Evolutionary conservation across 2,888 invertebrate genomes (phyloP).

Genomic region (Perizoma flavofasciatum): DNA sequence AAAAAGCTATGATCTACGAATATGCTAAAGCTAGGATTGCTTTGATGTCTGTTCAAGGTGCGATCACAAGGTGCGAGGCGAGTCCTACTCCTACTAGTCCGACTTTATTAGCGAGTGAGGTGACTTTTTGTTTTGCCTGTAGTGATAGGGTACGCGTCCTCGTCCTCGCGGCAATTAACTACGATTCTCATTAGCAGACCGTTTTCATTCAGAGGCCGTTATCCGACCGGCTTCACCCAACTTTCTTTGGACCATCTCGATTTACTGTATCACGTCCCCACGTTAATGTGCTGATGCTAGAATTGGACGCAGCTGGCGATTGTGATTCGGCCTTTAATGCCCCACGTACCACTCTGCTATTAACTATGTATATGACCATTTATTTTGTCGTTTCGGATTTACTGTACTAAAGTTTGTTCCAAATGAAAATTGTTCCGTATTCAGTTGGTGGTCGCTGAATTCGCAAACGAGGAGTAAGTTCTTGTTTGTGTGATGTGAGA

Average conservation of each 20-base stretch:
- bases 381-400: slow-evolving; percentile 38
- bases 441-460: slow-evolving; percentile 24
- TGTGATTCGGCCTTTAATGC: slow-evolving; percentile 53
- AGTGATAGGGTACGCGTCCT: slow-evolving; percentile 42
- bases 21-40: neutral
- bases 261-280: slow-evolving; percentile 56
- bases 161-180: slow-evolving; percentile 68
- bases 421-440: slow-evolving; percentile 40
- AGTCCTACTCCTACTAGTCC: too few relatives aligned
- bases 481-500: slow-evolving; percentile 20
- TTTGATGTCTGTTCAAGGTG: too few relatives aligned
- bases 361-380: slow-evolving; percentile 51
- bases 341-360: slow-evolving; percentile 46
- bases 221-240: slow-evolving; percentile 58
- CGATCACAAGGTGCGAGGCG: too few relatives aligned
- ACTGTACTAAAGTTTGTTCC: slow-evolving; percentile 33
- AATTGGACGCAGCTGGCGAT: slow-evolving; percentile 51
- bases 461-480: slow-evolving; percentile 18
- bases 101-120: slow-evolving; percentile 5
- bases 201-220: slow-evolving; percentile 73
- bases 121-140: slow-evolving; percentile 10
- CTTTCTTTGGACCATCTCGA: slow-evolving; percentile 66
- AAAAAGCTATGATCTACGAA: slow-evolving; percentile 13
- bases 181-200: slow-evolving; percentile 76
- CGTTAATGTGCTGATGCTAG: slow-evolving; percentile 63